phyloP scores from a whole-genome alignment of 2,113 vertebrate species.

The Picathartes gymnocephalus region DNA sequence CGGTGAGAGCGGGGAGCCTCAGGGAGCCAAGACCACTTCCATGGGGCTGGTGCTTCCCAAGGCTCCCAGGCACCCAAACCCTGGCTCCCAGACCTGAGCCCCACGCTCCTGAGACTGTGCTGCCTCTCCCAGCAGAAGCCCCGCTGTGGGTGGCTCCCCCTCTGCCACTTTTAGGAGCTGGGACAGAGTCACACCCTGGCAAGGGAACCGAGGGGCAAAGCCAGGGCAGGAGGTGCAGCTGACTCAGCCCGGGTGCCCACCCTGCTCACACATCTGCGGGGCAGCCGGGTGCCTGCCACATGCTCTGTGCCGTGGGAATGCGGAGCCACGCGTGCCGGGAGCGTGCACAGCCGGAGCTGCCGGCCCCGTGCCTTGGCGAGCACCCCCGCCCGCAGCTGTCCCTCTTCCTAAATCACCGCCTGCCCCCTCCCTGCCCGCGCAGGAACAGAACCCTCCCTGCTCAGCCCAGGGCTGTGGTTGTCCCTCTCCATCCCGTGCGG shows the following conservation, averaged over 20 bases:
- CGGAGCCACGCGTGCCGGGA: rapidly evolving
- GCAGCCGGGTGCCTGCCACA: rapidly evolving
- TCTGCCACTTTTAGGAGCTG: background rate
- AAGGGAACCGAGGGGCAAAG: background rate
- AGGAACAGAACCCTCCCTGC: background rate
- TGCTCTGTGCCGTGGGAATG: rapidly evolving
- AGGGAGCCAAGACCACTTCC: background rate
- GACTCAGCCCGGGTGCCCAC: rapidly evolving
- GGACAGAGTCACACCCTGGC: background rate
- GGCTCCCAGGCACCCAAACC: background rate
- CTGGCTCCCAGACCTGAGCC: background rate
- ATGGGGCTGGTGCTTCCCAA: background rate
- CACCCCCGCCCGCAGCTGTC: background rate
- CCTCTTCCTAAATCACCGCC: background rate
- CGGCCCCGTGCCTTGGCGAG: rapidly evolving
- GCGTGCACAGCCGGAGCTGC: background rate
- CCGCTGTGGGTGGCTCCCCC: background rate
- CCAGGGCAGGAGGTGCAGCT: background rate
- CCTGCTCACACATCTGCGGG: background rate
- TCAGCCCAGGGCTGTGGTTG: background rate
- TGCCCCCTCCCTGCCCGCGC: background rate
- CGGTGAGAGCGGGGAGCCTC: background rate
- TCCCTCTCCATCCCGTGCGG: background rate
- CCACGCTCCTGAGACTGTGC: rapidly evolving
- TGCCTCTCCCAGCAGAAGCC: background rate